Evolutionary conservation across 2,113 vertebrate species (phyloP).

Genomic region (Petrocephalus zakoni): DNA sequence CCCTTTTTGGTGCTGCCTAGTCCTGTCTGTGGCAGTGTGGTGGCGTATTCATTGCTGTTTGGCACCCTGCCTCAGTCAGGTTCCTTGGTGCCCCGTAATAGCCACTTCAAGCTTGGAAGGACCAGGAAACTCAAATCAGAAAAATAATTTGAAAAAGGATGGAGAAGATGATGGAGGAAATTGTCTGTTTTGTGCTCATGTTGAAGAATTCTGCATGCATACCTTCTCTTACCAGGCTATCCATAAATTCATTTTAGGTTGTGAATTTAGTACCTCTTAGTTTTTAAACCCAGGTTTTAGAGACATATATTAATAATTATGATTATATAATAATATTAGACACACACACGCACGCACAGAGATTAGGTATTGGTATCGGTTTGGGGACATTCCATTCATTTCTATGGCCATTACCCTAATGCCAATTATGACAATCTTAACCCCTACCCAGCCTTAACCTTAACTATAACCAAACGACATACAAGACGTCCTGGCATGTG

Average conservation of each 20-base stretch:
- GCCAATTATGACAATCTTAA: neutral
- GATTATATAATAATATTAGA: too few species aligned
- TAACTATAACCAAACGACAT: neutral
- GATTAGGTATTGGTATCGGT: neutral
- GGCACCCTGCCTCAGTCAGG: too few species aligned
- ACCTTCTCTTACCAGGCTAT: neutral
- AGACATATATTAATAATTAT: neutral
- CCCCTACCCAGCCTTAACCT: neutral
- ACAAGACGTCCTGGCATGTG: neutral
- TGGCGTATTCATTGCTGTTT: too few species aligned
- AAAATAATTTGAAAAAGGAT: neutral
- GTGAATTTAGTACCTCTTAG: neutral
- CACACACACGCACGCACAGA: neutral
- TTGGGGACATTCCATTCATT: neutral
- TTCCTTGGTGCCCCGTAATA: too few species aligned
- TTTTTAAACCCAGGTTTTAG: neutral
- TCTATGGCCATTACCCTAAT: neutral
- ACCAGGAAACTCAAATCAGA: neutral
- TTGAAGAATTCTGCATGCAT: neutral
- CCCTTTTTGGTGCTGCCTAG: too few species aligned
- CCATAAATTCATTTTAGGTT: neutral
- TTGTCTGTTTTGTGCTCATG: neutral
- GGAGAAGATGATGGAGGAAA: neutral
- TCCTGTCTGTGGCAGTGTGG: too few species aligned
- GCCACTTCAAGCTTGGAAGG: neutral